Evolutionary conservation across 2,888 invertebrate genomes (phyloP), one percentile per base, ranked within the genome.

Genomic region (Lithophane semibrunnea): DNA sequence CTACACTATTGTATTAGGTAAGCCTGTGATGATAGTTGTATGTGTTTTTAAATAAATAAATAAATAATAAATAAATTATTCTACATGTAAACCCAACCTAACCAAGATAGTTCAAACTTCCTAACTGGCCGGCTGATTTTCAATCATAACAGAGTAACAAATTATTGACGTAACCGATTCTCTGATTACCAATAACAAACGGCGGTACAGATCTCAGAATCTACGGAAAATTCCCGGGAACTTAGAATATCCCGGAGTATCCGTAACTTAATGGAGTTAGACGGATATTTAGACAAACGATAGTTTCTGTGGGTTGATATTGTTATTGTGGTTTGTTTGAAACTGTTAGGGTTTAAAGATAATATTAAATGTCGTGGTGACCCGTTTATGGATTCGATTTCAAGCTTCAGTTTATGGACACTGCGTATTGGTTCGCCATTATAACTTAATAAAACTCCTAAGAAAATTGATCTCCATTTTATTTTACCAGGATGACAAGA

Each of bases 101-200:
- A 78, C 12, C 49, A 58, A 73, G 58, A 67, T 60, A 72, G 64
- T 78, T 56, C 54, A 66, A 77, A 77, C 72, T 74, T 73, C 21
- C 64, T 72, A 73, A 75, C 77, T 61, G 72, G 66, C 42, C n/a
- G 73, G 44, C 37, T 73, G 76, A 77, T 74, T 75, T 75, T 71
- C 75, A 75, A 86, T 78, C 82, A 74, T 60, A 87, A 79, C 73
- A 67, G 73, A 72, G 69, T 60, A 77, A 54, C 73, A 44, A 79
- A 77, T 63, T 76, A 79, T 83, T 77, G 82, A 85, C 66, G 77
- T 78, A 56, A 70, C 75, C 66, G 64, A 72, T 60, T 76, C 67
- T 75, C 73, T 79, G 69, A 64, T 85, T 75, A 80, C 69, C 68
- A 68, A 82, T 61, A 80, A 54, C 81, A 52, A 52, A 42, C 10